Evolutionary conservation across 2,888 invertebrate genomes (phyloP).

Genomic region (Syrphus vitripennis): DNA sequence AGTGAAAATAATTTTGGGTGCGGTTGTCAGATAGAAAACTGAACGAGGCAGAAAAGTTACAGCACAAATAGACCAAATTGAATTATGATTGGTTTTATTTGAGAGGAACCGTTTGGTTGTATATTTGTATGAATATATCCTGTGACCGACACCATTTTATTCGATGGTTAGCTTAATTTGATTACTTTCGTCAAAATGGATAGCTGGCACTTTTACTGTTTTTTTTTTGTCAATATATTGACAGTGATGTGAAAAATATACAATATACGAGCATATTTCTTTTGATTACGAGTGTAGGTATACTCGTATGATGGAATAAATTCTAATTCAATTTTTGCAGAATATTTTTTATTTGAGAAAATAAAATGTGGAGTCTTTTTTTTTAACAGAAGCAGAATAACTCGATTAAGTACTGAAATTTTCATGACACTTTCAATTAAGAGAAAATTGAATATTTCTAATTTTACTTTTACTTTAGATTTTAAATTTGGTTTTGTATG

Average conservation of each 20-base stretch:
- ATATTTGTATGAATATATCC: neutral
- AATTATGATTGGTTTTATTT: constrained; percentile 43
- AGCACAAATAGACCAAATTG: constrained; percentile 20
- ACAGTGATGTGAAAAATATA: neutral
- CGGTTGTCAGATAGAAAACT: neutral
- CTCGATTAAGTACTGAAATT: neutral
- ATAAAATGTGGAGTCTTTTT: neutral
- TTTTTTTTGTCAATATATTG: neutral
- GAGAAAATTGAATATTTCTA: neutral
- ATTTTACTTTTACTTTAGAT: neutral
- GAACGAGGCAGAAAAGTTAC: constrained; percentile 8
- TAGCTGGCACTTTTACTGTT: neutral
- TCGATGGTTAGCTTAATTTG: constrained; percentile 41
- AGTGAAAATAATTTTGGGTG: neutral
- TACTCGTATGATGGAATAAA: too few relatives aligned
- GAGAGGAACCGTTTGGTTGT: constrained; percentile 2
- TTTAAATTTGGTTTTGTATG: neutral
- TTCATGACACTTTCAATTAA: neutral
- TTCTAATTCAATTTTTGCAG: neutral
- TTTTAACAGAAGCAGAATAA: neutral
- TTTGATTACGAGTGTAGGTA: neutral
- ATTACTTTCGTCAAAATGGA: constrained; percentile 24
- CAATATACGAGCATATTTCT: neutral
- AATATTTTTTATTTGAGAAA: neutral
- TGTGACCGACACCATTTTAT: constrained; percentile 34